Evolutionary conservation across 2,797 vertebrate species (phyloP).

Genomic region (Hephaestus fuliginosus): DNA sequence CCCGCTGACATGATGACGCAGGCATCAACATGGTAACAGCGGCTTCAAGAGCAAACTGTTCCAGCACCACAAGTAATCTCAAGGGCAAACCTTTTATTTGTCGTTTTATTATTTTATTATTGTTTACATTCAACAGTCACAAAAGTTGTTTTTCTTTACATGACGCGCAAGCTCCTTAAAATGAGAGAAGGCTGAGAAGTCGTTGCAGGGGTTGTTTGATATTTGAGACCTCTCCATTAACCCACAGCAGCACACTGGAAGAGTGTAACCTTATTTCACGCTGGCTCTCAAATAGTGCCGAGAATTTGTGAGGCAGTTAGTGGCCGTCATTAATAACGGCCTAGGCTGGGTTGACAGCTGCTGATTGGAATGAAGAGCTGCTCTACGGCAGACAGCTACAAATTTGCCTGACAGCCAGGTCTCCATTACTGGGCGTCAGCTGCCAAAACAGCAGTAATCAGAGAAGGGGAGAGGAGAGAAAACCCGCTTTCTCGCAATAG

Average conservation of each 20-base stretch:
- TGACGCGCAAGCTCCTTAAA: constrained; percentile 30
- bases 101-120: constrained; percentile 22
- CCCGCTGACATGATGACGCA: constrained; percentile 16
- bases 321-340: constrained; percentile 87
- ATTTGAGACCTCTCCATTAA: constrained; percentile 81
- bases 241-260: constrained; percentile 75
- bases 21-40: background rate
- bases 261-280: constrained; percentile 85
- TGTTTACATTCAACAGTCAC: constrained; percentile 33
- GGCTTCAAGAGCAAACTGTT: constrained; percentile 22
- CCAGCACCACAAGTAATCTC: constrained; percentile 38
- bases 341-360: constrained; percentile 83
- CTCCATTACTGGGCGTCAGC: constrained; percentile 85
- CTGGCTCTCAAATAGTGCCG: constrained; percentile 83
- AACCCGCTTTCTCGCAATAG: constrained; percentile 70
- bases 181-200: constrained; percentile 49
- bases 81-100: constrained; percentile 49
- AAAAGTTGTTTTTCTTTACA: constrained; percentile 1
- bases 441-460: constrained; percentile 87
- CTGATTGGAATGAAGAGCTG: constrained; percentile 86
- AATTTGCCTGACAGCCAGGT: constrained; percentile 87
- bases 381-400: constrained; percentile 85
- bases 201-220: constrained; percentile 77
- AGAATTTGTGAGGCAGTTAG: constrained; percentile 87
- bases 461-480: constrained; percentile 76